Base-by-base conservation (phyloP, 2,888 invertebrate species). In the Spilosoma lubricipeda region DNA sequence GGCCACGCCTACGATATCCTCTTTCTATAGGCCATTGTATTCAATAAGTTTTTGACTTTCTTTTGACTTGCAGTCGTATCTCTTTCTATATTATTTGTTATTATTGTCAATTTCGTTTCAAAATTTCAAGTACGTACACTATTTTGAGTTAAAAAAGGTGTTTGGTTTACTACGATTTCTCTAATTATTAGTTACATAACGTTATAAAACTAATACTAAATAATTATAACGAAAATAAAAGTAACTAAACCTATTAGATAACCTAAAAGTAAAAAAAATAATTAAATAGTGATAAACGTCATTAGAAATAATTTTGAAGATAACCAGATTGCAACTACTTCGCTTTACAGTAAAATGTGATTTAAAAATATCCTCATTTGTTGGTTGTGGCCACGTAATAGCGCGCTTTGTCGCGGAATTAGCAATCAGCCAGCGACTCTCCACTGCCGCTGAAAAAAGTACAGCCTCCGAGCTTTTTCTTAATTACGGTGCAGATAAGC, bases 401-500 rank as follows among this genome's bases (percentile, higher is more conserved):
- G 90, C 89, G 89, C 91, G 89, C 92, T 93, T 94, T 94, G 93
- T 93, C 93, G 92, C 88, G 87, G 88, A 94, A 94, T 95, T 94
- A 93, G 94, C 93, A 93, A 95, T 94, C 93, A 93, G 91, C 89
- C 86, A 86, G 80, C 90, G 85, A 84, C 85, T 83, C 81, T 81
- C 80, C 78, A 81, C 83, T 75, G 74, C 82, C 84, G 78, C 82
- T 82, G 85, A 88, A 89, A 91, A 93, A 91, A 89, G 78, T 73
- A 77, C 86, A 86, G 88, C 89, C 88, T 84, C 87, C 83, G 88
- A 89, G 90, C 82, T 90, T 92, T 91, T 93, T 90, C 92, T 89
- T 94, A 94, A 95, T 95, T 94, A 90, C 90, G 85, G 85, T 87
- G 83, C 90, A 92, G 94, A 93, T 93, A 93, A 93, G 90, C 90